Evolutionary conservation across 2,113 vertebrate species (phyloP), one percentile per base, ranked within the genome.

Genomic region (Anseranas semipalmata): DNA sequence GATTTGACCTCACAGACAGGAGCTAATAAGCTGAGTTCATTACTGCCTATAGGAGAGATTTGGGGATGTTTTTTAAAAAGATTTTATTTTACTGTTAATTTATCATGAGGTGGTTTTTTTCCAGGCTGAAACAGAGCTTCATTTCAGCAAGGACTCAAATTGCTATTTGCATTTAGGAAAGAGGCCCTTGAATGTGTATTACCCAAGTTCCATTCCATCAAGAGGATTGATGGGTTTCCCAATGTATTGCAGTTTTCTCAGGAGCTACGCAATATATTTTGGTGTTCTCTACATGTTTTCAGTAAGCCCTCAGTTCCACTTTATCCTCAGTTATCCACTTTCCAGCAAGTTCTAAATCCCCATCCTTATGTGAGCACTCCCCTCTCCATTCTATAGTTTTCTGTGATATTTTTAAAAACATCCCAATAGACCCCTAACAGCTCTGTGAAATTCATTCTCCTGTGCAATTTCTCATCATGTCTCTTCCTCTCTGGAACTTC

Each of bases 141-240:
- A 27, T 91, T 73, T 93, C 37, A 67, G 41, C n/a, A 73, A 89
- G 92, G 59, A 20, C 18, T 43, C 25, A 68, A 52, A 81, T 53
- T 73, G n/a, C 10, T 68, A 46, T 85, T 82, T 94, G 53, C 53
- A 67, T 87, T 85, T 81, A 67, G 41, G 55, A 84, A 84, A 86
- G 59, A 84, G 8, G 16, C 30, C 59, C 80, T 91, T 95, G 59
- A 73, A 83, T 66, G 59, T 83, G 48, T 41, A 82, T 91, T 91
- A 82, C 19, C 19, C 71, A 72, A 35, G 41, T 53, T 91, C 59
- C n/a, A 58, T 90, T 85, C 43, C 19, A 37, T 50, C 73, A 85
- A 35, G 85, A 85, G 59, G 53, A 85, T 75, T 79, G 58, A 94
- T 94, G 71, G 27, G 25, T 68, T 76, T 71, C 62, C 62, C 89